phyloP scores from a whole-genome alignment of 1,140 invertebrate genomes.

The Penaeus vannamei region DNA sequence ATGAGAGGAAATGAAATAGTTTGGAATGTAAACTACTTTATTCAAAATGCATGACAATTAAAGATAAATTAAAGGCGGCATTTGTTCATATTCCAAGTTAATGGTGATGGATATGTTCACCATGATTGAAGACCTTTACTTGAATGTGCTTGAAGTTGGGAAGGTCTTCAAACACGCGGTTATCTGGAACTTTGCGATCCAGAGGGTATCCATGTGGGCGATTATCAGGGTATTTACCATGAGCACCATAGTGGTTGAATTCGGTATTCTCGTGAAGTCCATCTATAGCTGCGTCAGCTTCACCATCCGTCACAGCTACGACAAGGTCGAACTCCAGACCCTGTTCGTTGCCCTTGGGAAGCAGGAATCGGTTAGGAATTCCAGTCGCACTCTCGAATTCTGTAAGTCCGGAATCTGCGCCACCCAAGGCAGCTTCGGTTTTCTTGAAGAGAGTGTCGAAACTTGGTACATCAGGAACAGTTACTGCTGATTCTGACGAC shows the following conservation, averaged over 20 bases:
- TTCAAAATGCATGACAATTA: too few species aligned
- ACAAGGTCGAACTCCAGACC: slow-evolving; percentile 35
- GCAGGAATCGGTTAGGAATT: slow-evolving; percentile 48
- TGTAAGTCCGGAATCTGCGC: slow-evolving; percentile 5
- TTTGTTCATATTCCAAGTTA: too few species aligned
- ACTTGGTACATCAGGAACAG: slow-evolving; percentile 52
- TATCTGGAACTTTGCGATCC: slow-evolving; percentile 36
- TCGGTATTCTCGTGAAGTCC: neutral
- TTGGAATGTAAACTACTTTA: too few species aligned
- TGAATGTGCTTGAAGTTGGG: slow-evolving; percentile 25
- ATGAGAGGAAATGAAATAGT: too few species aligned
- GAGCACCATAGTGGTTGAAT: slow-evolving; percentile 26
- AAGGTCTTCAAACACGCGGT: slow-evolving; percentile 6
- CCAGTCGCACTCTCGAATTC: slow-evolving; percentile 42
- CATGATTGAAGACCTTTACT: slow-evolving; percentile 32
- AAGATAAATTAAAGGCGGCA: too few species aligned
- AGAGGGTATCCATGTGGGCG: slow-evolving; percentile 39
- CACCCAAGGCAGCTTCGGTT: slow-evolving; percentile 25
- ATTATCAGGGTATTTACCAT: slow-evolving; percentile 35
- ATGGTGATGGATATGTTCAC: slow-evolving; percentile 5
- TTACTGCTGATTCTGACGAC: slow-evolving; percentile 27
- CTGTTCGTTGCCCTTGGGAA: slow-evolving; percentile 41
- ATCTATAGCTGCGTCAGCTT: slow-evolving; percentile 5
- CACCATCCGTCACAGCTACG: slow-evolving; percentile 36
- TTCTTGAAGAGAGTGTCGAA: slow-evolving; percentile 27